A percentile compares a stretch with the other conserved stretches of the same genome.
phyloP scores from a whole-genome alignment of 92 coral and sea anemone genomes.

The Palythoa grandis region DNA sequence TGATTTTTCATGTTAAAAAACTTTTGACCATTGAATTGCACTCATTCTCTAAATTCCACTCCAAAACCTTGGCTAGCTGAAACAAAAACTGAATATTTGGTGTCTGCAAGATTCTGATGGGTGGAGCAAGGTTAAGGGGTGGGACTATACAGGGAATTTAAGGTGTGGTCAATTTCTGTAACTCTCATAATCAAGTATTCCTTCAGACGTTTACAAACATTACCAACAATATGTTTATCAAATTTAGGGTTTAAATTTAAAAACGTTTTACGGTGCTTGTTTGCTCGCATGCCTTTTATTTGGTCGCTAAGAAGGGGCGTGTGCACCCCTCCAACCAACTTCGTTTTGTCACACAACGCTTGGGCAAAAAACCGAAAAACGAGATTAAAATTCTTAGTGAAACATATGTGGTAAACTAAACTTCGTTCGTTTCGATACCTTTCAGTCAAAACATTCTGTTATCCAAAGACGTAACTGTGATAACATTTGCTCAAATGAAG shows the following conservation, averaged over 20 bases:
- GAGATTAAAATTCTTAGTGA: neutral
- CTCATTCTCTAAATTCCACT: neutral
- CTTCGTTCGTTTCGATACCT: too few species aligned
- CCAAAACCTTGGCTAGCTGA: neutral
- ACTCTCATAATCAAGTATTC: neutral
- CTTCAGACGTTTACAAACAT: neutral
- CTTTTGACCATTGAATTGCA: neutral
- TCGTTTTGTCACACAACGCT: constrained; percentile 24
- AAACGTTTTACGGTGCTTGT: too few species aligned
- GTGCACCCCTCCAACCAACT: too few species aligned
- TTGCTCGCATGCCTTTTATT: too few species aligned
- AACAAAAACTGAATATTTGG: neutral
- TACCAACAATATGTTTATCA: neutral
- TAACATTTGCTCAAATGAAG: neutral
- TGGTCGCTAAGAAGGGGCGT: too few species aligned
- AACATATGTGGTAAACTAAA: neutral
- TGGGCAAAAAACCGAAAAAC: neutral
- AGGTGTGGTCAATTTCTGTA: constrained; percentile 33
- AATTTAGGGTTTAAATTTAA: too few species aligned
- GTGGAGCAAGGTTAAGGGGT: constrained; percentile 14
- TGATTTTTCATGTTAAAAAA: neutral
- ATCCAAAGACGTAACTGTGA: neutral
- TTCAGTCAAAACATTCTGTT: neutral
- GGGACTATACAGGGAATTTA: constrained; percentile 1
- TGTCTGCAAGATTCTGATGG: constrained; percentile 1